Evolutionary conservation across 2,797 vertebrate genomes (phyloP), one percentile per base, ranked within the genome.

Genomic region (Xyrichtys novacula): DNA sequence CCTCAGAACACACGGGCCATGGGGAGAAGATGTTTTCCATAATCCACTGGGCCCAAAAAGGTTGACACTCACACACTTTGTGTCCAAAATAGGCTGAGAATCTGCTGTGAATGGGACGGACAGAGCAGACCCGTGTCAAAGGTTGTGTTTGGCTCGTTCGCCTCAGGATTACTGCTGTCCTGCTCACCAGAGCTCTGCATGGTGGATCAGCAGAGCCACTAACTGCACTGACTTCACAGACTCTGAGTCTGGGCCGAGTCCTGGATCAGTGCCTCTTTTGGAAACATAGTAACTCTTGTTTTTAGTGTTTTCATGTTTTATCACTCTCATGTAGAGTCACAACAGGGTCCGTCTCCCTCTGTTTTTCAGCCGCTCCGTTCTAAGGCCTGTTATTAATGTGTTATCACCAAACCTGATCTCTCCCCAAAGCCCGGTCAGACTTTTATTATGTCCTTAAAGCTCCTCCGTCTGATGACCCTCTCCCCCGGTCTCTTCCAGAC

Each of bases 101-200:
- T 62, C 29, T 67, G 23, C 39, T 36, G 25, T 57, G 38, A 47
- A 55, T 55, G 11, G 71, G 42, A 22, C 49, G 46, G 64, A 72
- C 76, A 67, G 54, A 82, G 60, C 57, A 43, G 48, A 42, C 71
- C 44, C 34, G 10, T 77, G 85, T 86, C 72, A 76, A 58, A 84
- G 76, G 80, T 78, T 65, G 65, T 64, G 80, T 86, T 86, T 84
- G 42, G 49, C 46, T 82, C 60, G 76, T 80, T 85, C 50, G 73
- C 66, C 58, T 39, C 26, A 48, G 76, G 53, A 66, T 61, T 44
- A 68, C 26, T 61, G 52, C 59, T 26, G 55, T 14, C 55, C 39
- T 34, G 62, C 58, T 67, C 49, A 39, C 64, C 6, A 5, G 22
- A 71, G 55, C 59, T 66, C 40, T 31, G n/a, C n/a, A n/a, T n/a